These are phyloP conservation scores for Austrolebias charrua DNA, from an alignment of 2,797 vertebrate genomes.

Conservation along the genomic window DNA sequence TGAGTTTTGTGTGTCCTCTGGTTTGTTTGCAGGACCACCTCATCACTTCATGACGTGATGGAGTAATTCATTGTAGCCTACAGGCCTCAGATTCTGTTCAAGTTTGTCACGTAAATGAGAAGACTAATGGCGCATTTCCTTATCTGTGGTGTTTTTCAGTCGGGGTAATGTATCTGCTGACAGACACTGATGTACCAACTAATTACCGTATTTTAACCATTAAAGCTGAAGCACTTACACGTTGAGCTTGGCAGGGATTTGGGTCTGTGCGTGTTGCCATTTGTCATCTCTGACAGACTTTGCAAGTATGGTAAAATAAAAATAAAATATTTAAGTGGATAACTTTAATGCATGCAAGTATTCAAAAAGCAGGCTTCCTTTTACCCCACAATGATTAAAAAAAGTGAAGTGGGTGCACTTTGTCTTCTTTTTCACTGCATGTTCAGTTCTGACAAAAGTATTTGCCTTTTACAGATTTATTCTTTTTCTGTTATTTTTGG, in stretches of 20 bases:
- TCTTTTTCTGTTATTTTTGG: too few species aligned
- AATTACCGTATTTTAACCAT: slow-evolving; percentile 61
- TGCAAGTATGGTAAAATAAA: slow-evolving; percentile 43
- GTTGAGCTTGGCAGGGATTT: slow-evolving; percentile 30
- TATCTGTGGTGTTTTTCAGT: slow-evolving; percentile 68
- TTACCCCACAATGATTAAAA: slow-evolving; percentile 13
- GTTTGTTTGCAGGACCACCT: slow-evolving; percentile 32
- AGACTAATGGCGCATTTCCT: slow-evolving; percentile 73
- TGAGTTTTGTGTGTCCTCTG: too few species aligned
- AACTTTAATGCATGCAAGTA: slow-evolving; percentile 10
- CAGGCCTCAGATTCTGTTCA: slow-evolving; percentile 60
- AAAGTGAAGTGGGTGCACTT: too few species aligned
- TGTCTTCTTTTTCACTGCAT: slow-evolving; percentile 3
- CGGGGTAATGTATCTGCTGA: slow-evolving; percentile 66
- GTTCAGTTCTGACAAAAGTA: background rate
- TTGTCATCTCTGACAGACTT: slow-evolving; percentile 33
- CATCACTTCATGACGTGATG: slow-evolving; percentile 56
- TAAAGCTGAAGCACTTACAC: slow-evolving; percentile 47
- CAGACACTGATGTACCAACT: slow-evolving; percentile 68
- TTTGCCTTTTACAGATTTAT: too few species aligned
- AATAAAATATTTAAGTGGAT: slow-evolving; percentile 22
- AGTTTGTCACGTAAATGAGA: slow-evolving; percentile 74
- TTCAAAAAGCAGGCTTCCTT: slow-evolving; percentile 9
- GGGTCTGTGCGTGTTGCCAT: slow-evolving; percentile 19
- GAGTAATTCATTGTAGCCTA: slow-evolving; percentile 49